Evolutionary conservation across 2,113 vertebrate genomes (phyloP), one percentile per base, ranked within the genome.

Genomic region (Bathybates hornii): DNA sequence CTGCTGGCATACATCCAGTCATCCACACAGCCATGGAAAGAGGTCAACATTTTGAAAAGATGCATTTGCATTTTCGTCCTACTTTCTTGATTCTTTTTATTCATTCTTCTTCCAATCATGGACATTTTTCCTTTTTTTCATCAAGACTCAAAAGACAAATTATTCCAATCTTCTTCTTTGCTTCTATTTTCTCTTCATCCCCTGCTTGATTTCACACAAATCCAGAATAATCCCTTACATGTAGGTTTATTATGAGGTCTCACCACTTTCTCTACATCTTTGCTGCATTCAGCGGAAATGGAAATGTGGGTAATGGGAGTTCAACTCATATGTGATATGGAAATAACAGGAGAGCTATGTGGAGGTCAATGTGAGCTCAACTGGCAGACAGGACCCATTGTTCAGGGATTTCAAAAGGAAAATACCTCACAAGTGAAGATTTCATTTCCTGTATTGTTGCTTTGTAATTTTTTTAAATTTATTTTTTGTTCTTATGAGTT

Each of bases 201-300:
- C 0, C 24, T 50, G 43, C 43, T 76, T 76, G 71, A 29, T 76
- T 48, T 76, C 71, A 12, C 71, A 48, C 24, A 29, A 29, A 48
- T 76, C 43, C 71, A 50, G 41, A 76, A 48, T 19, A 48, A 76
- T 76, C 71, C 43, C 71, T 27, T 76, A 76, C 14, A 48, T 48
- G 17, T 76, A 50, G 71, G 24, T 76, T 43, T 76, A 29, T 76
- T 29, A 48, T 29, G 41, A 17, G 11, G 14, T 76, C 27, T 48
- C 14, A 1, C 0, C 24, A 48, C 71, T 0, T 76, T 19, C 43
- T 12, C 2, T 17, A 27, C 16, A 7, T 29, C 71, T 45, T 45
- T 27, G 41, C 21, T 17, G 68, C 12, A 17, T 73, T 45, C 68
- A 73, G 68, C 1, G 5, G 21, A 48, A 76, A 76, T 85, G 53